phyloP scores from a whole-genome alignment of 2,113 vertebrate species.

The Agapornis roseicollis region DNA sequence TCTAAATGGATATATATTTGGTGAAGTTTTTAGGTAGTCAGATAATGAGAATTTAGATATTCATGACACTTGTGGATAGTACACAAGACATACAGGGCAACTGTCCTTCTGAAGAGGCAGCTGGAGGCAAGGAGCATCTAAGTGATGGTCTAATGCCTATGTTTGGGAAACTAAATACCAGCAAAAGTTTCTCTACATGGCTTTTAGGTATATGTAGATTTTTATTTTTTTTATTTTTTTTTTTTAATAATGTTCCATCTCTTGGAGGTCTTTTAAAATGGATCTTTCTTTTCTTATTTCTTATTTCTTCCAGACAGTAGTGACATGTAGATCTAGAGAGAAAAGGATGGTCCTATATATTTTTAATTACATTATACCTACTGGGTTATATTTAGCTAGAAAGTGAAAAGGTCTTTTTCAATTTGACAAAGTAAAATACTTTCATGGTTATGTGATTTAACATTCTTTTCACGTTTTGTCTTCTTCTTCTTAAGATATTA shows the following conservation, averaged over 20 bases:
- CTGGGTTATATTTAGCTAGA: not conserved
- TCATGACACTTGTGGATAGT: not conserved
- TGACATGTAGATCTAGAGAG: not conserved
- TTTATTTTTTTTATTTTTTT: not conserved
- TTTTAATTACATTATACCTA: not conserved
- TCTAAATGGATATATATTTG: not conserved
- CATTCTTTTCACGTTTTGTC: not conserved
- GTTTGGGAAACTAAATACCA: not conserved
- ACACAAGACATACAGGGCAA: not conserved
- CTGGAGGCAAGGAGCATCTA: not conserved
- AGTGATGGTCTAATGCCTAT: not conserved
- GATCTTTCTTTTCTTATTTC: not conserved
- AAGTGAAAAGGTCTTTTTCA: not conserved
- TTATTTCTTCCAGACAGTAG: not conserved
- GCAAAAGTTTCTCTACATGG: not conserved
- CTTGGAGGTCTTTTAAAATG: not conserved
- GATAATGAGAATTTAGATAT: not conserved
- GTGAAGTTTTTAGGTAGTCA: not conserved
- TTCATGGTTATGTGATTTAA: not conserved
- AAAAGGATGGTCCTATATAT: not conserved
- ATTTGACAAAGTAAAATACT: not conserved
- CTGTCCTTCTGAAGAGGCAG: not conserved
- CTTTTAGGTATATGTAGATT: not conserved
- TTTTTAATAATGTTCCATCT: not conserved
- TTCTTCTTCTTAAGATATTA: not conserved